Base-by-base conservation (phyloP, 2,113 vertebrate species). In the Artemisiospiza belli region DNA sequence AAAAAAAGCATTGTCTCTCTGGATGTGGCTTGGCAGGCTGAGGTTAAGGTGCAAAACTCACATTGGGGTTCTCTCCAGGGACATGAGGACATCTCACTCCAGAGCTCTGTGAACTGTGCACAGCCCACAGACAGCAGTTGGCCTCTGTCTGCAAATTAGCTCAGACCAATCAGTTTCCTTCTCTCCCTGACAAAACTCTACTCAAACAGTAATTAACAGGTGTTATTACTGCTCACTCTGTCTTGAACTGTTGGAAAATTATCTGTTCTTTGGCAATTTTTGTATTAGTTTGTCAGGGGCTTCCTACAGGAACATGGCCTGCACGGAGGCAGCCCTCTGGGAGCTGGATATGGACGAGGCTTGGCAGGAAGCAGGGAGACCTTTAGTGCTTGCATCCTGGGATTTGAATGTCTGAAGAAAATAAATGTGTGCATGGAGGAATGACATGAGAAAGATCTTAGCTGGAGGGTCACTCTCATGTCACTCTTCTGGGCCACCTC, bases 391-490 rank as follows among this genome's bases (percentile, higher is more conserved):
- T 49, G 33, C 64, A 61, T 41, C 51, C 16, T 57, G 72, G 54
- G 54, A 37, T 35, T 41, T 47, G 58, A 66, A 63, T 52, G 39
- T 24, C 62, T 61, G 75, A 61, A 62, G 70, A 59, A 96, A 72
- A 73, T 22, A 46, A 63, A 16, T 2, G 0, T 1, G 1, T 17
- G 11, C 25, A 15, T 2, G 10, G 57, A 70, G 79, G 35, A 78
- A 67, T 13, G 16, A 37, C 35, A 20, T 3, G 41, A 86, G 41
- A 58, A 62, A 63, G 66, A 67, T 41, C 59, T 58, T 68, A 77
- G 17, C 51, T 49, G 51, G 22, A 78, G 12, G 54, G 28, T 39
- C 39, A 69, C 77, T 59, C 73, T 18, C 57, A 22, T 18, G 33
- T 54, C n/a, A 12, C 27, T 79, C 41, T 68, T 68, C 59, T 55